Evolutionary conservation across 2,888 invertebrate genomes (phyloP), one percentile per base, ranked within the genome.

Genomic region (Leistus spinibarbis): DNA sequence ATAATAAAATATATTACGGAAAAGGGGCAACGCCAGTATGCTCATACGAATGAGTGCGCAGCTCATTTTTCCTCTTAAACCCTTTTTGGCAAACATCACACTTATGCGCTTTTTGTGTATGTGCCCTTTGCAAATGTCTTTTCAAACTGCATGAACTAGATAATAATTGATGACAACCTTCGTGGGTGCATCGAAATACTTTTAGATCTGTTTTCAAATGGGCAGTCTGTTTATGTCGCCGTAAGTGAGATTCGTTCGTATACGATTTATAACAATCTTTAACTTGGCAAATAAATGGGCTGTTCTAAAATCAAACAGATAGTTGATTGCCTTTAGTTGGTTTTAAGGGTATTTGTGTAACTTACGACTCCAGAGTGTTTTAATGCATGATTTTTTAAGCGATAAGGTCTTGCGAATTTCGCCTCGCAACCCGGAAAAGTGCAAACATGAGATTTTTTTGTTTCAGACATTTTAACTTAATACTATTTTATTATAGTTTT

Each of bases 181-280:
- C 24, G 79, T 80, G 16, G 62, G 65, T 62, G 78, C 79, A 54
- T 80, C 78, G 0, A 3, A 60, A 10, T 60, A 60, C 3, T 60
- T 17, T 60, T 20, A 60, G n/a, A 16, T 54, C 5, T 54, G 54
- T 17, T 60, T 60, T 60, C 20, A 16, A 16, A 79, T 89, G 90
- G 2, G 83, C 85, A 68, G 82, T 87, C 63, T 86, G 85, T 63
- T 87, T 80, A 79, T 92, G 91, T 0, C 91, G 87, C 80, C 89
- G 89, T 67, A 92, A 83, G 80, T 91, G 91, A 9, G 89, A 89
- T 74, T 88, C 86, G 79, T 87, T 90, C 1, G 89, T 87, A 77
- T 91, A 92, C 0, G 88, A 85, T 81, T 91, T 92, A 3, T 80
- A 80, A 79, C 92, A 92, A 54, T 87, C 87, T n/a, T 87, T 85